Percentiles rank a stretch among this genome's conserved stretches.
These are phyloP conservation scores for Temnothorax unifasciatus DNA, from an alignment of 2,888 invertebrate genomes.

Conservation along the genomic window DNA sequence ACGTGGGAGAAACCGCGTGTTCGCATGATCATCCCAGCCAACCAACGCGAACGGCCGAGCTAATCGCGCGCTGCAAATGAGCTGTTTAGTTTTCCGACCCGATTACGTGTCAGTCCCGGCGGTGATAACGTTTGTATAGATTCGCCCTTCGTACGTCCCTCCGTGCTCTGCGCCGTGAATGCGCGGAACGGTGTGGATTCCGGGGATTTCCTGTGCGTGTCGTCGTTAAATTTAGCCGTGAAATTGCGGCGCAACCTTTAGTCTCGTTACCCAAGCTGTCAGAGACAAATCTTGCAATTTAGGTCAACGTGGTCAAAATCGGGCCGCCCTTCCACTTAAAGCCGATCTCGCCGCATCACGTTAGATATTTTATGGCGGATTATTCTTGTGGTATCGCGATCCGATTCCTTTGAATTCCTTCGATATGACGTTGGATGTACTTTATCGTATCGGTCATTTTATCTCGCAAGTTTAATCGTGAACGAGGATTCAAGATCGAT, in stretches of 20 bases:
- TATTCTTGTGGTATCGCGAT: neutral
- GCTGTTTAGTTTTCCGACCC: slow-evolving; percentile 72
- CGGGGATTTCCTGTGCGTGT: slow-evolving; percentile 59
- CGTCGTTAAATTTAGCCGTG: slow-evolving; percentile 64
- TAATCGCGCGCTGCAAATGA: slow-evolving; percentile 72
- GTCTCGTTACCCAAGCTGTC: slow-evolving; percentile 67
- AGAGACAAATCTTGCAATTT: slow-evolving; percentile 67
- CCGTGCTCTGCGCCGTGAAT: neutral
- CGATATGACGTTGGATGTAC: neutral
- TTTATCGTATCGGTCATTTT: neutral
- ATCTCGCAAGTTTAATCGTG: neutral
- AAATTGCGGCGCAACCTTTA: slow-evolving; percentile 68
- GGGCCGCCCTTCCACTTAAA: slow-evolving; percentile 23
- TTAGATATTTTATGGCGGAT: slow-evolving; percentile 40
- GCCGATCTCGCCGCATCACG: slow-evolving; percentile 17
- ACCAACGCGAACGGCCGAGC: slow-evolving; percentile 40
- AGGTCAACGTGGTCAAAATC: slow-evolving; percentile 52
- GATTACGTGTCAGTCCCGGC: slow-evolving; percentile 68
- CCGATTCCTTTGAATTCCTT: slow-evolving; percentile 9
- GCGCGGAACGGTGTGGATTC: slow-evolving; percentile 55
- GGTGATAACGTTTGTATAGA: slow-evolving; percentile 70
- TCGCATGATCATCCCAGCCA: slow-evolving; percentile 60
- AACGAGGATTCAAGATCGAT: neutral
- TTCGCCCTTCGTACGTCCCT: slow-evolving; percentile 59
- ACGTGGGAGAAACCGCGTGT: slow-evolving; percentile 41